These are phyloP conservation scores for Lamprologus callipterus DNA, from an alignment of 2,113 vertebrate genomes.

Conservation along the genomic window DNA sequence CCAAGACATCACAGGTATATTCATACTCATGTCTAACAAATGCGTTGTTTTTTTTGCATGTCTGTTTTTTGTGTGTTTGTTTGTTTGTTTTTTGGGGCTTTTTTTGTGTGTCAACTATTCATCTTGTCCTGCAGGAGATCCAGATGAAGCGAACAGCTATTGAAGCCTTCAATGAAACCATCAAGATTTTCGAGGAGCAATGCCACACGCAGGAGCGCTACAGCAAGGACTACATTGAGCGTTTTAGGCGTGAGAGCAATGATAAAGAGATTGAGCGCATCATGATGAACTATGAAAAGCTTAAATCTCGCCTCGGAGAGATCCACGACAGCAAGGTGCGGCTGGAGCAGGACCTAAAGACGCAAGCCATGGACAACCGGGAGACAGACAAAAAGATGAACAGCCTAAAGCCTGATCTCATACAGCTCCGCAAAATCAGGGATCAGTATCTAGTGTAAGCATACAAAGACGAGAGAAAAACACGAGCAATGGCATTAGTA, in stretches of 20 bases:
- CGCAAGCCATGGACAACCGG: slow-evolving; percentile 90
- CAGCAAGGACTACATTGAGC: slow-evolving; percentile 90
- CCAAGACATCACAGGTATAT: slow-evolving; percentile 89
- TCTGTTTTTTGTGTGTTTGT: not conserved
- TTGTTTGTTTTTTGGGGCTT: not conserved
- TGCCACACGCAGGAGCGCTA: slow-evolving; percentile 91
- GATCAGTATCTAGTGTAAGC: slow-evolving; percentile 80
- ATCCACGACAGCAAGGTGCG: slow-evolving; percentile 93
- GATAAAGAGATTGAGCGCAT: slow-evolving; percentile 91
- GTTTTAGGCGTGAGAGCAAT: slow-evolving; percentile 84
- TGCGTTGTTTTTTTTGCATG: no score
- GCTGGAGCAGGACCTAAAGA: slow-evolving; percentile 94
- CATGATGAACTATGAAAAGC: slow-evolving; percentile 92
- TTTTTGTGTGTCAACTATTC: not conserved
- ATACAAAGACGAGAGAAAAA: not conserved
- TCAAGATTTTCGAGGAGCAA: slow-evolving; percentile 98
- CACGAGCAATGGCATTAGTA: not conserved
- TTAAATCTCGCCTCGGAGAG: slow-evolving; percentile 92
- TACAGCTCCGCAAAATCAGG: slow-evolving; percentile 93
- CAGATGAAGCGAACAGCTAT: slow-evolving; percentile 98
- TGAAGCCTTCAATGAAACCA: slow-evolving; percentile 97
- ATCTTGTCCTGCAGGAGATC: slow-evolving; percentile 80
- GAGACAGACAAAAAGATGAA: slow-evolving; percentile 99
- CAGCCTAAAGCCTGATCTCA: slow-evolving; percentile 94
- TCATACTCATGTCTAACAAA: not conserved